Conservation (phyloP, 2,888 invertebrate genomes). For the Balanococcus diminutus region DNA sequence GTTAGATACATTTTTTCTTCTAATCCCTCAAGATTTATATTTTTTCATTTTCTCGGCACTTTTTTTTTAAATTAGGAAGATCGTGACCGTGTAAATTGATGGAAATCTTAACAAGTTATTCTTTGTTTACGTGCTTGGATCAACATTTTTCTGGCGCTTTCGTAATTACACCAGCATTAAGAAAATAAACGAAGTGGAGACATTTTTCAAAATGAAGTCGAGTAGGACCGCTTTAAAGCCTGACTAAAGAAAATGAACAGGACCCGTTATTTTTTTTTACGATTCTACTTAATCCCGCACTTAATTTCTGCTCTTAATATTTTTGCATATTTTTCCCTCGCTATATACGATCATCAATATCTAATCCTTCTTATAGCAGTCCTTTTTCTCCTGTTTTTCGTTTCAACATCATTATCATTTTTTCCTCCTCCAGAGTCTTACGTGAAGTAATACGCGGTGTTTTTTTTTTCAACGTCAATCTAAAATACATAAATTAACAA, state of each 20-base stretch:
- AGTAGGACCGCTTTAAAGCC: slow-evolving; percentile 49
- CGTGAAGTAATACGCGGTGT: background rate
- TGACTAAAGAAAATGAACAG: slow-evolving; percentile 41
- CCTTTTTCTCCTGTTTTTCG: slow-evolving; percentile 28
- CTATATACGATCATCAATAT: slow-evolving; percentile 52
- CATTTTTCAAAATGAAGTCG: slow-evolving; percentile 55
- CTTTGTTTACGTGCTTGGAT: slow-evolving; percentile 55
- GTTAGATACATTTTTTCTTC: slow-evolving; percentile 46
- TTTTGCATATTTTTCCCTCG: slow-evolving; percentile 56
- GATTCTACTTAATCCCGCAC: slow-evolving; percentile 58
- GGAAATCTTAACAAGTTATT: slow-evolving; percentile 55
- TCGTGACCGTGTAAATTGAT: slow-evolving; percentile 55
- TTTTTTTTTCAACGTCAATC: slow-evolving; percentile 23
- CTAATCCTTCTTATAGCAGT: slow-evolving; percentile 51
- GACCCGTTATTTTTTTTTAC: slow-evolving; percentile 50
- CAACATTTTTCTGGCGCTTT: slow-evolving; percentile 55
- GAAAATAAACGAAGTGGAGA: slow-evolving; percentile 55
- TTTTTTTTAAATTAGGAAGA: slow-evolving; percentile 52
- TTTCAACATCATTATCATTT: slow-evolving; percentile 44
- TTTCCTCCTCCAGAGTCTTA: background rate
- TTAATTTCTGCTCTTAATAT: slow-evolving; percentile 59
- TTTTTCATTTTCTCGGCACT: slow-evolving; percentile 48
- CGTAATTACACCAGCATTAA: slow-evolving; percentile 55
- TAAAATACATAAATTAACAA: slow-evolving; percentile 47
- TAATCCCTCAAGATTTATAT: slow-evolving; percentile 54